Percentiles rank a stretch among this genome's conserved stretches.
Evolutionary conservation across 2,888 invertebrate species (phyloP).

Genomic region (Cynaeus angustus): DNA sequence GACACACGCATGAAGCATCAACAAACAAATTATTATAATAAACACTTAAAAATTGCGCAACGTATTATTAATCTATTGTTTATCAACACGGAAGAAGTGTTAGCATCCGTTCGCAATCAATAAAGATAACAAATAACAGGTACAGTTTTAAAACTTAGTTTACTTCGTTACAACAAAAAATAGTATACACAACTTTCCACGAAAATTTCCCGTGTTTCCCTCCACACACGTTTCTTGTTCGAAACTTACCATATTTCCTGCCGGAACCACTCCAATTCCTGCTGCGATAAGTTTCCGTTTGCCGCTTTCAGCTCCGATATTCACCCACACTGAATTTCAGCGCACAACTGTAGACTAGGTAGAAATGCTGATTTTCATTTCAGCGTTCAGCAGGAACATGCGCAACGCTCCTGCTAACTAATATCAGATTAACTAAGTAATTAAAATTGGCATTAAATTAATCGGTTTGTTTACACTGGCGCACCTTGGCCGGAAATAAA

Average conservation of each 20-base stretch:
- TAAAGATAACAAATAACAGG: too few species aligned
- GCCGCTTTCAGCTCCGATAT: background rate
- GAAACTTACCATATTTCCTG: conserved; percentile 3
- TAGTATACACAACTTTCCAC: too few species aligned
- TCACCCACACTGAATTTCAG: conserved; percentile 9
- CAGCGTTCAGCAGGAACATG: conserved; percentile 11
- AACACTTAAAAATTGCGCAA: too few species aligned
- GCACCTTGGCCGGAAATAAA: conserved; percentile 1
- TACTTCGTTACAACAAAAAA: too few species aligned
- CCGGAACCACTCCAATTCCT: background rate
- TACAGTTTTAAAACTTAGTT: too few species aligned
- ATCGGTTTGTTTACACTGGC: conserved; percentile 18
- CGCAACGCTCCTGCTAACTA: background rate
- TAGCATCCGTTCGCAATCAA: too few species aligned
- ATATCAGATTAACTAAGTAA: conserved; percentile 21
- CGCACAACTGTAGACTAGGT: conserved; percentile 16
- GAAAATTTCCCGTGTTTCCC: too few species aligned
- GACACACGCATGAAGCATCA: too few species aligned
- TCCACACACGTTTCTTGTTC: too few species aligned
- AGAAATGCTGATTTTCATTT: conserved; percentile 8
- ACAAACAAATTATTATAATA: too few species aligned
- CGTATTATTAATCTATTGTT: too few species aligned
- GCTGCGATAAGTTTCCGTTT: background rate
- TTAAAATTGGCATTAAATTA: conserved; percentile 19
- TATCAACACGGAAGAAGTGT: background rate